Conservation (phyloP, 2,797 vertebrate species). For the Adelosebastes latens region DNA sequence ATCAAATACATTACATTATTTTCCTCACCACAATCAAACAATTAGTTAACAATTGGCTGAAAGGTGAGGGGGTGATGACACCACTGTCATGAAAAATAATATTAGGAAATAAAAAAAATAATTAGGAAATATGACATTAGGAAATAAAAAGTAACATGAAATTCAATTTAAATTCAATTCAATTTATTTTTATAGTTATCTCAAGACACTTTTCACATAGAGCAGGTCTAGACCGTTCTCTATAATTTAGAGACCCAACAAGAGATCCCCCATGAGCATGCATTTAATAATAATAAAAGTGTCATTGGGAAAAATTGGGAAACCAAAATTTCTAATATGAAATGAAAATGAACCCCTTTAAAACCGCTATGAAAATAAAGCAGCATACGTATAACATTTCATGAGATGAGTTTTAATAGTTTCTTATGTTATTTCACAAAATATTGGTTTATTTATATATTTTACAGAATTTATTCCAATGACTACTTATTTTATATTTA, state of each 20-base stretch:
- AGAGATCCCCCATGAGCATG: no score
- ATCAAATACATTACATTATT: neutral
- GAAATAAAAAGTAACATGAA: neutral
- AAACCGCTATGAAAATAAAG: neutral
- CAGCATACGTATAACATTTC: neutral
- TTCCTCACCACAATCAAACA: neutral
- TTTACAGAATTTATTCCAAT: neutral
- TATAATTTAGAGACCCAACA: no score
- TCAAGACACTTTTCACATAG: no score
- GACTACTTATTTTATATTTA: neutral
- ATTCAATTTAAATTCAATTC: no score
- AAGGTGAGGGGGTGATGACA: neutral
- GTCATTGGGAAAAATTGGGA: neutral
- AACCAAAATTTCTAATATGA: neutral
- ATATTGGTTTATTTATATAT: neutral
- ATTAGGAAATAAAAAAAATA: neutral
- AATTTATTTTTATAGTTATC: no score
- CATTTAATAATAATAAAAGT: no score
- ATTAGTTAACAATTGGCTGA: no score
- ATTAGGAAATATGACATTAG: neutral
- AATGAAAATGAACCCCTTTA: neutral
- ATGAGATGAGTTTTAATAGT: neutral
- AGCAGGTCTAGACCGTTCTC: no score
- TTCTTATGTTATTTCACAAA: neutral
- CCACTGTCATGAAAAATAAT: neutral